Evolutionary conservation across 2,797 vertebrate species (phyloP).

Genomic region (Lithobates sylvaticus): DNA sequence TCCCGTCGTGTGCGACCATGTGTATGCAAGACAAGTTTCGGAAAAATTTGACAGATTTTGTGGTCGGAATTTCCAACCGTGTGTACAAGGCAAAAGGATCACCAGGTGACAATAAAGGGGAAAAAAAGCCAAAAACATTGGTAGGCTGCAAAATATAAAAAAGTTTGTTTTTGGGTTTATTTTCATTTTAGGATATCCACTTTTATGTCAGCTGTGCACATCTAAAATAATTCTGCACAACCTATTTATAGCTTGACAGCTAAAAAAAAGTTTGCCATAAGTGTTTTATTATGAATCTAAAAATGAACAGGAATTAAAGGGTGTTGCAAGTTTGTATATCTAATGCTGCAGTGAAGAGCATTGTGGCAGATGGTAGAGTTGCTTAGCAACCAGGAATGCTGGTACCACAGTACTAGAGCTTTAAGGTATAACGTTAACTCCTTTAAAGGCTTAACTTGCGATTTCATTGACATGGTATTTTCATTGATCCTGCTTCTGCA

Average conservation of each 20-base stretch:
- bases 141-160: too few relatives aligned
- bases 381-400: constrained; percentile 56
- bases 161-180: too few relatives aligned
- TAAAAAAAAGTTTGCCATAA: neutral
- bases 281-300: neutral
- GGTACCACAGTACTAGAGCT: constrained; percentile 16
- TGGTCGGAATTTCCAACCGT: too few relatives aligned
- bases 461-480: neutral
- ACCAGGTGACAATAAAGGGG: too few relatives aligned
- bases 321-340: constrained; percentile 23
- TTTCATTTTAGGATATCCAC: neutral
- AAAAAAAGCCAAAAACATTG: too few relatives aligned
- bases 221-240: neutral
- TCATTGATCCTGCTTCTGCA: neutral
- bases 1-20: too few relatives aligned
- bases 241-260: neutral
- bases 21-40: too few relatives aligned
- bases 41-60: too few relatives aligned
- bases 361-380: constrained; percentile 54
- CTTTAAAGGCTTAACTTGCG: neutral
- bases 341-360: constrained; percentile 45
- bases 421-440: constrained; percentile 29
- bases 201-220: neutral
- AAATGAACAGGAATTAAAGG: constrained; percentile 30
- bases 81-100: too few relatives aligned